phyloP scores from a whole-genome alignment of 2,113 vertebrate genomes.

The Hoplias malabaricus region DNA sequence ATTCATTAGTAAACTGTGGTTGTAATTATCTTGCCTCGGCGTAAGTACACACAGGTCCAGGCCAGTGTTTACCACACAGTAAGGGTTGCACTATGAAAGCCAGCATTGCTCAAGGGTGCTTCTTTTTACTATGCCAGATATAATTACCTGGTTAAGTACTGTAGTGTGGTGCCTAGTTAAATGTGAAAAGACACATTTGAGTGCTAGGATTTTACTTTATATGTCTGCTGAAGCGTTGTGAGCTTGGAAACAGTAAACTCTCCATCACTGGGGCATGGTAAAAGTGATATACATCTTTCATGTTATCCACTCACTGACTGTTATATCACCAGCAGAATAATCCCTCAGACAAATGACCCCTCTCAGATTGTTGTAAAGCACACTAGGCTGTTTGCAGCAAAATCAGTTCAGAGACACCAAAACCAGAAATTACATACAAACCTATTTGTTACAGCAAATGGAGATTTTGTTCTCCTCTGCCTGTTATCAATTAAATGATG shows the following conservation, averaged over 20 bases:
- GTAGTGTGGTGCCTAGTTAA: neutral
- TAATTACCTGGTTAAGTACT: neutral
- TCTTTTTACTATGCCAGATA: neutral
- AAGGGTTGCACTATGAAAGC: neutral
- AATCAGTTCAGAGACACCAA: neutral
- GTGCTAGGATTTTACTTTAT: neutral
- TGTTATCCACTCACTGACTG: neutral
- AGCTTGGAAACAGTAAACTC: too few species aligned
- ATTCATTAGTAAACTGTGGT: neutral
- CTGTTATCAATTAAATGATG: neutral
- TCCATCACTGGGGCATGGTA: neutral
- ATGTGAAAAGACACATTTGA: neutral
- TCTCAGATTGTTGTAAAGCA: too few species aligned
- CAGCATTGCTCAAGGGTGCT: neutral
- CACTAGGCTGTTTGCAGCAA: neutral
- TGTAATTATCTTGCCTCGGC: conserved; percentile 11
- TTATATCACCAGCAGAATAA: neutral
- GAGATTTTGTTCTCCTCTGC: neutral
- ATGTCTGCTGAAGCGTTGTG: too few species aligned
- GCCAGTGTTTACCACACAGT: neutral
- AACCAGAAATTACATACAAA: neutral
- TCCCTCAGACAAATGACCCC: too few species aligned
- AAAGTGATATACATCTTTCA: neutral
- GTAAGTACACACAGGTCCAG: conserved; percentile 2
- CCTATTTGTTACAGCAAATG: neutral